Conservation (phyloP, 1,140 invertebrate species). For the Archegozetes longisetosus region DNA sequence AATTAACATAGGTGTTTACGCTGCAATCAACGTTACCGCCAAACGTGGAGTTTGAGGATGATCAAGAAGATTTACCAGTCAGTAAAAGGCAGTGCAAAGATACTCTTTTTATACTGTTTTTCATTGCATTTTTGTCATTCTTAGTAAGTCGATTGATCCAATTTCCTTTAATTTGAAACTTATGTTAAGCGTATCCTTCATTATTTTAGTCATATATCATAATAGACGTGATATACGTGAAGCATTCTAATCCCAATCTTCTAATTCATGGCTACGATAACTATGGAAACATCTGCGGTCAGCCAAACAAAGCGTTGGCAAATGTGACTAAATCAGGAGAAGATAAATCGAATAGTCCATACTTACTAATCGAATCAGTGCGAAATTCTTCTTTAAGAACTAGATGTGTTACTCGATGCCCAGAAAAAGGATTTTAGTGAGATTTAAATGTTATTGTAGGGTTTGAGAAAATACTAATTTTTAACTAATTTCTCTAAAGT, state of each 20-base stretch:
- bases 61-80: background rate
- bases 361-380: conserved; percentile 24
- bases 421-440: conserved; percentile 15
- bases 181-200: conserved; percentile 33
- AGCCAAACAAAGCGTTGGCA: conserved; percentile 29
- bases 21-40: background rate
- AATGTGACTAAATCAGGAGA: conserved; percentile 30
- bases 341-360: conserved; percentile 35
- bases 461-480: conserved; percentile 26
- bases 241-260: conserved; percentile 26
- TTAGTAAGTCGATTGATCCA: background rate
- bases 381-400: background rate
- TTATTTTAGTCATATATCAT: conserved; percentile 37
- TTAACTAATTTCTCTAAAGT: conserved; percentile 30
- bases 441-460: conserved; percentile 10
- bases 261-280: conserved; percentile 48
- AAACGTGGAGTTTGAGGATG: background rate
- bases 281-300: conserved; percentile 48
- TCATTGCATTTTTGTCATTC: background rate
- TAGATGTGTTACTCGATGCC: conserved; percentile 9
- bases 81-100: background rate
- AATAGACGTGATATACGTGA: conserved; percentile 4
- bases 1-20: background rate
- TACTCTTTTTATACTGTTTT: background rate
- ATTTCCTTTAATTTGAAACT: conserved; percentile 29